These are phyloP conservation scores for Alviniconcha marisindica DNA, from an alignment of 1,140 invertebrate species.

Conservation along the genomic window DNA sequence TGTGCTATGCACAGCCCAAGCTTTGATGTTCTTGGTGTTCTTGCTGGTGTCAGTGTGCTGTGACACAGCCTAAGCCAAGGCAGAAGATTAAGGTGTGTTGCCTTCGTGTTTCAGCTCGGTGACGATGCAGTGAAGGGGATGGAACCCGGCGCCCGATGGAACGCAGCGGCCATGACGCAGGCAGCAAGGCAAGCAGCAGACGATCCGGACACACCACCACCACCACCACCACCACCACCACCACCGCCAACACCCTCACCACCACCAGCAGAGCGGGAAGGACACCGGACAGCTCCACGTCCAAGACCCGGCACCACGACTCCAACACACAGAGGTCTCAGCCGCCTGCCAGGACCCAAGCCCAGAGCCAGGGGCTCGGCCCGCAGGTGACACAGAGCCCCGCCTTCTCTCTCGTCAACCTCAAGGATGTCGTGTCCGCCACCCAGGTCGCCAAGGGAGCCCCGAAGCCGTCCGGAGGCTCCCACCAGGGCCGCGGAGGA, in stretches of 20 bases:
- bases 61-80: no score
- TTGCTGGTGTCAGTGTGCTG: no score
- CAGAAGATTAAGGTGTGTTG: no score
- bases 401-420: background rate
- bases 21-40: background rate
- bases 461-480: background rate
- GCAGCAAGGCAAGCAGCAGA: constrained; percentile 12
- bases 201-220: background rate
- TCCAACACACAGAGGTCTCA: background rate
- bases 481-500: background rate
- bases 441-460: background rate
- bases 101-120: background rate
- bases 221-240: background rate
- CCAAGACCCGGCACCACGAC: background rate
- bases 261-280: background rate
- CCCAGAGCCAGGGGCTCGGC: background rate
- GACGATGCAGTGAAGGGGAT: constrained; percentile 33
- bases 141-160: constrained; percentile 42
- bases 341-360: background rate
- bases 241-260: background rate
- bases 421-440: constrained; percentile 35
- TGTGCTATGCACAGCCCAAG: background rate
- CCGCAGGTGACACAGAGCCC: constrained; percentile 16
- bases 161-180: constrained; percentile 41
- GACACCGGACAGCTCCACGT: background rate